phyloP scores from a whole-genome alignment of 2,797 vertebrate genomes.

The Sorex maritimensis region DNA sequence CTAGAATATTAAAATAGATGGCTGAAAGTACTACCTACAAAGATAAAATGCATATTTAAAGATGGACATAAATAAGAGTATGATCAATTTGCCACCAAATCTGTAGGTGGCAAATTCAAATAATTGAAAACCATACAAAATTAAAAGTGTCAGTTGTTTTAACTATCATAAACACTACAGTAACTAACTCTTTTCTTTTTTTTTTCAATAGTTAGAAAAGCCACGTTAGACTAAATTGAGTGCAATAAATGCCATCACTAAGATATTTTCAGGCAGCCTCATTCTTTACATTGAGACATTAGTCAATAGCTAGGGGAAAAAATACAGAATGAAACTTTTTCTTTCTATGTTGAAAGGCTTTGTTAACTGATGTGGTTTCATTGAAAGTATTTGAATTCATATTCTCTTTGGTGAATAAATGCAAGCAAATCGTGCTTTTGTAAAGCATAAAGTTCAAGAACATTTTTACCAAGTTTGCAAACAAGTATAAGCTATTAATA shows the following conservation, averaged over 20 bases:
- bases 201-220: conserved; percentile 30
- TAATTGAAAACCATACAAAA: conserved; percentile 21
- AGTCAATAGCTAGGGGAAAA: conserved; percentile 1
- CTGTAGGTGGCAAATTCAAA: background rate
- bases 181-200: background rate
- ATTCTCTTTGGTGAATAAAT: conserved; percentile 49
- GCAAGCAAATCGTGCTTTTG: conserved; percentile 62
- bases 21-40: background rate
- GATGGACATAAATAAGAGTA: background rate
- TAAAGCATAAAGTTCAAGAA: conserved; percentile 62
- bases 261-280: background rate
- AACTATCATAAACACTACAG: conserved; percentile 46
- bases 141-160: conserved; percentile 34
- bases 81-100: background rate
- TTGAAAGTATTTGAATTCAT: conserved; percentile 63
- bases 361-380: conserved; percentile 70
- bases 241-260: conserved; percentile 22
- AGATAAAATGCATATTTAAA: conserved; percentile 9
- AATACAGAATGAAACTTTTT: conserved; percentile 55
- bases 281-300: conserved; percentile 18
- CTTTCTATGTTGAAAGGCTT: conserved; percentile 61
- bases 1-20: conserved; percentile 28
- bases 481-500: conserved; percentile 33
- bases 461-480: conserved; percentile 44
- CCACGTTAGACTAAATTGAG: conserved; percentile 19